phyloP scores from a whole-genome alignment of 2,797 vertebrate species.

The Harpagifer antarcticus region DNA sequence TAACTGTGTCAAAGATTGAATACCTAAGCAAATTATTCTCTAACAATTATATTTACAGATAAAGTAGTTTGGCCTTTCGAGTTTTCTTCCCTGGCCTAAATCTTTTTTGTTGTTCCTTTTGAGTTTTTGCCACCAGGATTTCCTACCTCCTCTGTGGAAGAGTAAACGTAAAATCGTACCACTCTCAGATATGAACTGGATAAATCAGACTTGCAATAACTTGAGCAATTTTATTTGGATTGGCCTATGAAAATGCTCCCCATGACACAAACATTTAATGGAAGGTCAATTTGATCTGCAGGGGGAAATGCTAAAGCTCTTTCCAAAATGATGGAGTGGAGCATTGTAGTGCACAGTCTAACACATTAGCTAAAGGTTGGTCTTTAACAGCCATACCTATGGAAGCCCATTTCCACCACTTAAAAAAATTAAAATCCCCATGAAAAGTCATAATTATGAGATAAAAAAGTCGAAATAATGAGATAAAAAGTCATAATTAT shows the following conservation, averaged over 20 bases:
- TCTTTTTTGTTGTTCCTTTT: neutral
- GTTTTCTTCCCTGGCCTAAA: constrained; percentile 3
- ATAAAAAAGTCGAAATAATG: no score
- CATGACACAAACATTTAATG: constrained; percentile 58
- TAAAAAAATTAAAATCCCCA: no score
- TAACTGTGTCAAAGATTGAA: no score
- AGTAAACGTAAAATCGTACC: constrained; percentile 20
- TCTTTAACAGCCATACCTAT: constrained; percentile 15
- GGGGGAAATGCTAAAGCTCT: constrained; percentile 50
- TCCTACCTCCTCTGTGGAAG: constrained; percentile 1
- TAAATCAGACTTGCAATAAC: constrained; percentile 40
- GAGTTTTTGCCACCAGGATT: neutral
- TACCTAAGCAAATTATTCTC: no score
- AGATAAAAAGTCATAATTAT: no score
- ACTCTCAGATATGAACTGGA: constrained; percentile 40
- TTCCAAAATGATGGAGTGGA: constrained; percentile 27
- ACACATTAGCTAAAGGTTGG: constrained; percentile 35
- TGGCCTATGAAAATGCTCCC: constrained; percentile 50
- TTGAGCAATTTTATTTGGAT: constrained; percentile 57
- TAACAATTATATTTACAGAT: constrained; percentile 5
- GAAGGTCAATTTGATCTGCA: constrained; percentile 63
- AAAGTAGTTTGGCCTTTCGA: neutral
- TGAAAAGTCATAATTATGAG: no score
- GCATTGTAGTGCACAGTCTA: constrained; percentile 24
- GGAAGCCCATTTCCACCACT: no score